Evolutionary conservation across 64 coral and sea anemone species (phyloP), one percentile per base, ranked within the genome.

Genomic region (Dendronephthya gigantea): DNA sequence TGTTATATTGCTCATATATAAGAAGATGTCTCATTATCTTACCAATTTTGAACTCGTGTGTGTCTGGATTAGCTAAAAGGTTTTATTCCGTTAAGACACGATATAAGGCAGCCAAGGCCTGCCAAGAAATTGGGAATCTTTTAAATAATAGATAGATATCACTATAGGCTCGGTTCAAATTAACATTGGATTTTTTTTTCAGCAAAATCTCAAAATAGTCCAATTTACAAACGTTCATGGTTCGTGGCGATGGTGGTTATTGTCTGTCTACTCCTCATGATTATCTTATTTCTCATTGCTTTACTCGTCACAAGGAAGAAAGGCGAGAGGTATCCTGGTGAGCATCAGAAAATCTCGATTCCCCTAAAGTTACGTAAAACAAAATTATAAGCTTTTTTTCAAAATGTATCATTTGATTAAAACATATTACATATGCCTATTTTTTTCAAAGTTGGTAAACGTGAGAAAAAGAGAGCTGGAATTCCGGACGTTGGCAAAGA

Each of bases 381-480:
- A 11, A n/a, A 19, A 16, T 16, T 15, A 19, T 62, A n/a, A n/a
- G 0, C 10, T 23, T 62, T 22, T 7, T 62, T 62, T 6, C 6
- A n/a, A n/a, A 2, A 16, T 52, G 55, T 62, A 62, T 62, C 55
- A 22, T 27, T 62, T 62, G 0, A 0, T 5, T 17, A 62, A 62
- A 0, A n/a, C n/a, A n/a, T n/a, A n/a, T n/a, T n/a, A 62, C 25
- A n/a, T 62, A 22, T 19, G 8, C 25, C 17, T 0, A 28, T 79
- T 15, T 2, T 79, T 39, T 79, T 34, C 0, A 34, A 12, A 79
- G 72, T 79, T 35, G 72, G 72, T 8, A 79, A 79, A 34, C 72
- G 72, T 36, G 72, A 79, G 36, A 79, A 79, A 33, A 79, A 79
- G 29, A 34, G 72, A 79, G 72, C 72, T 35, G 72, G 72, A 79